Percentiles rank a stretch among this genome's conserved stretches.
Conservation (phyloP, 1,140 invertebrate species). For the honey bee (Apis mellifera) region DNA sequence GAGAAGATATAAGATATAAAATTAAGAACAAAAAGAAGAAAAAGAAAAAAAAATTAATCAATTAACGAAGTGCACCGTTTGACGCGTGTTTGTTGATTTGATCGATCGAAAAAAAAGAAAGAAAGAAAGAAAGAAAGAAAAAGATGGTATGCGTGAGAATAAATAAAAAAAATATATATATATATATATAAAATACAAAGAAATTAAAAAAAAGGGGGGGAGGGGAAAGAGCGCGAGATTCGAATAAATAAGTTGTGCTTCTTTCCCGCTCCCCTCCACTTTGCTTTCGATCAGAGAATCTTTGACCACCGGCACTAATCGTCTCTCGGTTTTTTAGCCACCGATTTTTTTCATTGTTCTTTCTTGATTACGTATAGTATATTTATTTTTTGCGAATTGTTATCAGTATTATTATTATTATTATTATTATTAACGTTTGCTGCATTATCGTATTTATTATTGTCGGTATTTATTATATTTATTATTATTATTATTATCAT, state of each 20-base stretch:
- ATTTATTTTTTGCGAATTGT: constrained; percentile 30
- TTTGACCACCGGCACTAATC: background rate
- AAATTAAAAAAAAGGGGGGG: background rate
- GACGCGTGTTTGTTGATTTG: constrained; percentile 20
- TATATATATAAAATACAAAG: background rate
- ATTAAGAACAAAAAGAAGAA: background rate
- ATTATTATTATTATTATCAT: constrained; percentile 65
- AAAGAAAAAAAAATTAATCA: background rate
- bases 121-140: background rate
- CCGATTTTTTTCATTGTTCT: constrained; percentile 30
- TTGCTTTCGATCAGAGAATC: constrained; percentile 4
- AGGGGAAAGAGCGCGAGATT: background rate
- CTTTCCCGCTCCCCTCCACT: background rate
- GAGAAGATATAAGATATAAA: background rate
- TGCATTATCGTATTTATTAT: constrained; percentile 37
- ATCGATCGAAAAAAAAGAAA: background rate
- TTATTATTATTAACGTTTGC: constrained; percentile 40
- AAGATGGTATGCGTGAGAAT: background rate
- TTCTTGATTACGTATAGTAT: constrained; percentile 14
- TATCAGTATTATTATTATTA: constrained; percentile 57
- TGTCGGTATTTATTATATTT: constrained; percentile 57
- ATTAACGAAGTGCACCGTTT: constrained; percentile 25
- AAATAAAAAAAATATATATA: background rate
- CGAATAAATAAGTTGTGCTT: background rate
- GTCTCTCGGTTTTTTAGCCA: constrained; percentile 2